Base-by-base conservation (phyloP, 1,140 invertebrate species). In the Bombus waltoni region DNA sequence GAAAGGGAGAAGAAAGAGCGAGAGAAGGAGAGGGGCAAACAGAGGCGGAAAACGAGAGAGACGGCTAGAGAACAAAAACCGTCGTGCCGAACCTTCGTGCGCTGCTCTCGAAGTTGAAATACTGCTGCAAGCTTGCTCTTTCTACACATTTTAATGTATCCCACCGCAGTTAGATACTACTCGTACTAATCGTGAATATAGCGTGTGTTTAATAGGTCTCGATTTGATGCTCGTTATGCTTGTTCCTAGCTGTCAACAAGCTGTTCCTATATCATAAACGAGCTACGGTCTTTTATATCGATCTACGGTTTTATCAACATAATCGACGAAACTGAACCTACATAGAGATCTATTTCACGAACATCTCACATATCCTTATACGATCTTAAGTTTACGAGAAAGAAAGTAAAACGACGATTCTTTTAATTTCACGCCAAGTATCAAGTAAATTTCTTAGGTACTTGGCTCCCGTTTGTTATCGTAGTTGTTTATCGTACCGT, bases 61-160 rank as follows among this genome's bases (percentile, higher is more conserved):
- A 32, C n/a, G 35, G 35, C 35, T 18, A 82, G 62, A 59, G 44
- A 70, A 40, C 38, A 75, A 82, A 82, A 75, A 75, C 57, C n/a
- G 9, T 57, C 68, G 28, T 71, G 28, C 57, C 57, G 47, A 70
- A 35, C 38, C 65, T 83, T 77, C 74, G 22, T 62, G 38, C 22
- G 32, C 35, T 65, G 32, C 32, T 72, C 68, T 65, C 42, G 40
- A 72, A 53, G 35, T 85, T 71, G 22, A 85, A 66, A 72, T 80
- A 53, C 22, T 65, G 35, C 35, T 40, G 9, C 4, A n/a, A 59
- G 59, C 40, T 81, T 57, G 62, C 11, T 68, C 35, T 77, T 32
- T n/a, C 18, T 71, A 42, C 22, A 53, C 40, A 53, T 66, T 70
- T 25, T 32, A 68, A 76, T n/a, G 53, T 57, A 35, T 77, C 28